These are phyloP conservation scores for Lichenostomus cassidix DNA, from an alignment of 2,113 vertebrate genomes.

Conservation along the genomic window DNA sequence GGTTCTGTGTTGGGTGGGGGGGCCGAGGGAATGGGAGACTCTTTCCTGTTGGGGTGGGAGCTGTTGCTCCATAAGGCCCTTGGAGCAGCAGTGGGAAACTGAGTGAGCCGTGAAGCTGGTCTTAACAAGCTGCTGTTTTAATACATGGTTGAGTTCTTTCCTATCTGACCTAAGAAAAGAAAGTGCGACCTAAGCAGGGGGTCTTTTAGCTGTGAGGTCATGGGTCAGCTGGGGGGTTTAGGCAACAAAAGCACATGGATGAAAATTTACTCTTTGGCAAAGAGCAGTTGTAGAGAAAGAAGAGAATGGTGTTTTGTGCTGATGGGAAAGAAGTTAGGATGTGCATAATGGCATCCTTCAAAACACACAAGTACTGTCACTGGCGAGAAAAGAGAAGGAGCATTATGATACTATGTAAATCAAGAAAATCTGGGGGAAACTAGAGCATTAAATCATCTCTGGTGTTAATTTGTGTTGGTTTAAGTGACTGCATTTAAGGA, in stretches of 20 bases:
- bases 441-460: background rate
- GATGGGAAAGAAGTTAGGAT: background rate
- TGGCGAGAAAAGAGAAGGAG: background rate
- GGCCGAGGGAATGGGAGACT: background rate
- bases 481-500: background rate
- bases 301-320: background rate
- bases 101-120: background rate
- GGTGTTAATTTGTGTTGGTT: background rate
- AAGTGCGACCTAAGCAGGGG: background rate
- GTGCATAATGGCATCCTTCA: background rate
- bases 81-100: background rate
- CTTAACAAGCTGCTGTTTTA: constrained; percentile 5
- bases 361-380: background rate
- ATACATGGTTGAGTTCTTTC: constrained; percentile 5
- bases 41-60: background rate
- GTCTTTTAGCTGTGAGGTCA: background rate
- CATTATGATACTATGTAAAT: background rate
- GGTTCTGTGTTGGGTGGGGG: background rate
- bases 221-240: background rate
- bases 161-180: background rate
- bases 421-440: background rate
- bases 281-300: background rate
- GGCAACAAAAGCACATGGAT: background rate
- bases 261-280: background rate
- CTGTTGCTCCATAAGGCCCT: background rate